Conservation (phyloP, 2,113 vertebrate species). For the Prochilodus magdalenae region DNA sequence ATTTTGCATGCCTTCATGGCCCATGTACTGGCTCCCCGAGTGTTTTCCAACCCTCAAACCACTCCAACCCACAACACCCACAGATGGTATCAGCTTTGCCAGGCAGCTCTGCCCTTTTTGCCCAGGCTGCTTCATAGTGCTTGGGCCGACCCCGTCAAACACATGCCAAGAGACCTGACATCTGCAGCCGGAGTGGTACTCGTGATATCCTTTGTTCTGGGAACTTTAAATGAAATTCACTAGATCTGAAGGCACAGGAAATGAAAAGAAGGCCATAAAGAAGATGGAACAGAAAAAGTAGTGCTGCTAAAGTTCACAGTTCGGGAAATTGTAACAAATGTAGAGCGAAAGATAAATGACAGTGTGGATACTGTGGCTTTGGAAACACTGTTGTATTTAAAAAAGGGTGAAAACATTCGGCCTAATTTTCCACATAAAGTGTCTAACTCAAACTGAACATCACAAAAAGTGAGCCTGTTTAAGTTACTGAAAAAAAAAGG, state of each 20-base stretch:
- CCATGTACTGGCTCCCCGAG: slow-evolving; percentile 28
- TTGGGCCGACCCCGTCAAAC: slow-evolving; percentile 18
- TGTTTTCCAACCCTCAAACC: slow-evolving; percentile 45
- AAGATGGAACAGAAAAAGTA: slow-evolving; percentile 28
- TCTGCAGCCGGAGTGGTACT: slow-evolving; percentile 54
- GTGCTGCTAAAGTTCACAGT: not conserved
- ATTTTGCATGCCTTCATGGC: slow-evolving; percentile 36
- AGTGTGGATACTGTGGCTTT: not conserved
- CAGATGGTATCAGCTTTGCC: slow-evolving; percentile 38
- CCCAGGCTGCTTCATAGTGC: slow-evolving; percentile 12
- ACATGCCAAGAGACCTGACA: slow-evolving; percentile 54
- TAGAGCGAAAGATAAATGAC: not conserved
- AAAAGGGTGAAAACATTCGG: slow-evolving; percentile 7
- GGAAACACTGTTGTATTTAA: not conserved
- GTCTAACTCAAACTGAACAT: slow-evolving; percentile 35
- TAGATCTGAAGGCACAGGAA: slow-evolving; percentile 17
- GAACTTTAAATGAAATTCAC: slow-evolving; percentile 21
- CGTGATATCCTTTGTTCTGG: slow-evolving; percentile 43
- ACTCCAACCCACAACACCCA: slow-evolving; percentile 35
- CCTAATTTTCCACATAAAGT: slow-evolving; percentile 34
- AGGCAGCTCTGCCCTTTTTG: slow-evolving; percentile 18
- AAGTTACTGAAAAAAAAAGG: slow-evolving; percentile 39
- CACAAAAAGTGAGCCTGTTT: slow-evolving; percentile 18
- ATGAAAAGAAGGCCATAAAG: slow-evolving; percentile 3
- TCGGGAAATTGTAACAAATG: not conserved